Percentiles rank a stretch among this genome's conserved stretches.
These are phyloP conservation scores for Stenoptilia bipunctidactyla DNA, from an alignment of 2,888 invertebrate species.

Conservation along the genomic window DNA sequence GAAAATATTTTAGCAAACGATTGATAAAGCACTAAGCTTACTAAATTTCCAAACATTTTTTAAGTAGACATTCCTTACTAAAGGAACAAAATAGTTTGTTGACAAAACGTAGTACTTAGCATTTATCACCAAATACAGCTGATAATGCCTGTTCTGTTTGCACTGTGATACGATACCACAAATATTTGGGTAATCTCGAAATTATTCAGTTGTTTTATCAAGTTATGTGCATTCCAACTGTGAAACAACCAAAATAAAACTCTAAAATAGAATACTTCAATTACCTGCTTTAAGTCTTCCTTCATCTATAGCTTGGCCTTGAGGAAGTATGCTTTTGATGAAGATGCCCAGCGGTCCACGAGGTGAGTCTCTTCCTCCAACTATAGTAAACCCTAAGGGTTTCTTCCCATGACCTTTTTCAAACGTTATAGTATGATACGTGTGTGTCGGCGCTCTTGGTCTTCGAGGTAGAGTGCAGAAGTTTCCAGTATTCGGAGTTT, in stretches of 20 bases:
- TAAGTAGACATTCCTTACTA: too few species aligned
- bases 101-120: too few species aligned
- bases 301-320: conserved; percentile 87
- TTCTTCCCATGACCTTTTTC: conserved; percentile 87
- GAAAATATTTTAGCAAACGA: too few species aligned
- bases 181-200: too few species aligned
- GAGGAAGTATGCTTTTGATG: conserved; percentile 86
- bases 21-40: too few species aligned
- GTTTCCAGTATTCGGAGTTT: conserved; percentile 66
- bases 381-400: conserved; percentile 90
- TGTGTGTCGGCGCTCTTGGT: conserved; percentile 77
- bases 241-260: not conserved
- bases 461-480: conserved; percentile 81
- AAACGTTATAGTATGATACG: conserved; percentile 79
- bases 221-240: too few species aligned
- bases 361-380: conserved; percentile 88
- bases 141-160: conserved; percentile 1
- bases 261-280: conserved; percentile 11
- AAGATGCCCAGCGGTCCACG: conserved; percentile 88
- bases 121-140: not conserved
- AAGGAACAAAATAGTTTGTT: too few species aligned
- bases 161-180: conserved; percentile 1
- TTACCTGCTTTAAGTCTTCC: conserved; percentile 85
- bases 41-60: too few species aligned
- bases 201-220: too few species aligned